These are phyloP conservation scores for Choristoneura rosaceana DNA, from an alignment of 2,888 invertebrate genomes.

Conservation along the genomic window DNA sequence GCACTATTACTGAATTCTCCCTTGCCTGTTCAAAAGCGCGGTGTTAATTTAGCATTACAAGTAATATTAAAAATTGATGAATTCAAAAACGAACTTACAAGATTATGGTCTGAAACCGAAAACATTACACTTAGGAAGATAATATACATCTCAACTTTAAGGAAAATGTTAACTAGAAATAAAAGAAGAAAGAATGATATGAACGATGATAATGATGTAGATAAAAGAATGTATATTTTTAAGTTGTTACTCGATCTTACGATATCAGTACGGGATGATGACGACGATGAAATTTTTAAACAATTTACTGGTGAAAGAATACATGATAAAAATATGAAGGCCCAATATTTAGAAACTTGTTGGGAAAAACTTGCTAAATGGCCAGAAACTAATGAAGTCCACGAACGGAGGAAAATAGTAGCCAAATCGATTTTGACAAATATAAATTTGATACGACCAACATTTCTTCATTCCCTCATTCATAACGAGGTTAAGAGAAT, in stretches of 20 bases:
- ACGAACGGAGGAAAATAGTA: conserved; percentile 47
- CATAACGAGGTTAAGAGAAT: conserved; percentile 52
- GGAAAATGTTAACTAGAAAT: too few relatives aligned
- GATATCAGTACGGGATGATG: conserved; percentile 55
- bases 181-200: too few relatives aligned
- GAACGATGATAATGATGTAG: too few relatives aligned
- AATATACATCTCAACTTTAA: conserved; percentile 55
- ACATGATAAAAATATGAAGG: conserved; percentile 50
- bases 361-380: conserved; percentile 59
- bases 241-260: conserved; percentile 58
- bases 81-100: conserved; percentile 51
- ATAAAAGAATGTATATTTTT: too few relatives aligned
- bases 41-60: conserved; percentile 62
- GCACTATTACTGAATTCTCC: conserved; percentile 57
- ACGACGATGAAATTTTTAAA: conserved; percentile 57
- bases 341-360: conserved; percentile 51
- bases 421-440: conserved; percentile 48
- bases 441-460: conserved; percentile 50
- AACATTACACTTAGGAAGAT: conserved; percentile 60
- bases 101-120: conserved; percentile 60
- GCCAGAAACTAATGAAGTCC: conserved; percentile 46
- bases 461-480: conserved; percentile 51
- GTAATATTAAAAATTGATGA: conserved; percentile 53
- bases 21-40: conserved; percentile 65
- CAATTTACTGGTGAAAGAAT: conserved; percentile 50